phyloP scores from a whole-genome alignment of 1,140 invertebrate genomes.

The Campodea augens region DNA sequence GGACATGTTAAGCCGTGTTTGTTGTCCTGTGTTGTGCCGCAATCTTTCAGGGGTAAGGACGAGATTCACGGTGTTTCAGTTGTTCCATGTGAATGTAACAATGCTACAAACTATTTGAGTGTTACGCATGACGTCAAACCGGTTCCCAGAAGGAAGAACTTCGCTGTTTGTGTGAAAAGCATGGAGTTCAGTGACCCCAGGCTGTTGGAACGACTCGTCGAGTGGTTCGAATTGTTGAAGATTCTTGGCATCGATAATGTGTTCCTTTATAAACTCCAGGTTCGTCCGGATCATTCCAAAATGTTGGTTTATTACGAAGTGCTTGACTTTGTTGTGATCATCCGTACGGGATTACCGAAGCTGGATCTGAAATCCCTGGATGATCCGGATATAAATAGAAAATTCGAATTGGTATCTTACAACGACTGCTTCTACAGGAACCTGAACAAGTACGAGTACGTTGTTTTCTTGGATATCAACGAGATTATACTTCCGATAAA shows the following conservation, averaged over 20 bases:
- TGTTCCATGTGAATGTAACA: no score
- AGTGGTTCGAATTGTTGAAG: conserved; percentile 79
- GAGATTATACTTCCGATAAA: conserved; percentile 85
- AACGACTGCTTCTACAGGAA: conserved; percentile 92
- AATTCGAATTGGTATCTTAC: conserved; percentile 89
- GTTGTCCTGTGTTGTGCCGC: no score
- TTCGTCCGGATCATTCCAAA: conserved; percentile 78
- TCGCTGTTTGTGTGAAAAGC: conserved; percentile 85
- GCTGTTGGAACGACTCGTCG: conserved; percentile 68
- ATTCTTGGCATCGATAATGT: conserved; percentile 79
- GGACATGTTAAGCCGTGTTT: no score
- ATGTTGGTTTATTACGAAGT: conserved; percentile 62
- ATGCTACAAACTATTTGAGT: conserved; percentile 63
- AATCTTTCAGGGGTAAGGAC: no score
- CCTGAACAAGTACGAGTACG: conserved; percentile 74
- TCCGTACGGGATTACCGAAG: conserved; percentile 69
- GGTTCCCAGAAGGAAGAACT: conserved; percentile 49
- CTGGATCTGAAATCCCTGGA: conserved; percentile 75
- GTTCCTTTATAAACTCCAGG: conserved; percentile 76
- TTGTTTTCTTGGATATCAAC: conserved; percentile 78
- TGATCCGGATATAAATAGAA: conserved; percentile 73
- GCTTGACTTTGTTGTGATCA: conserved; percentile 56
- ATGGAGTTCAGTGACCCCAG: conserved; percentile 82
- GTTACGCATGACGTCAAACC: conserved; percentile 62
- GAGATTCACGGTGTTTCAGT: no score